A percentile compares a stretch with the other conserved stretches of the same genome.
phyloP scores from a whole-genome alignment of 37 sponge, comb jelly and placozoan genomes.

The Ephydatia muelleri region DNA sequence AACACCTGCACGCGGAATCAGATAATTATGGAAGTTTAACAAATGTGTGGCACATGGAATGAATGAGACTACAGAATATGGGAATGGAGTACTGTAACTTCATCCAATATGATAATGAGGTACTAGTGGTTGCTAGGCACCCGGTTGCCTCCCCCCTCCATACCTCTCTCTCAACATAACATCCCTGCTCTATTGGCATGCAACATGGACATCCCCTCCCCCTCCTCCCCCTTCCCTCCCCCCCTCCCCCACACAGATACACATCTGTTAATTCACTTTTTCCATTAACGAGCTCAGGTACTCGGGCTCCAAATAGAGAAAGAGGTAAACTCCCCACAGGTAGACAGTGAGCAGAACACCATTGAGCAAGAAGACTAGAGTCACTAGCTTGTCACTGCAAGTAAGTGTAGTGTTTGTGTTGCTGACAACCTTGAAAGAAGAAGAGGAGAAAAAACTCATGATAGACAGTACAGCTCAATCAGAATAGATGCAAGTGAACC shows the following conservation, averaged over 20 bases:
- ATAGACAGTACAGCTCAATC: neutral
- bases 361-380: slow-evolving; percentile 22
- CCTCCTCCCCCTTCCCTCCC: neutral
- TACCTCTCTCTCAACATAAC: no score
- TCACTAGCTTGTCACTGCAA: neutral
- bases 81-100: neutral
- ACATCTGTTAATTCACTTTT: neutral
- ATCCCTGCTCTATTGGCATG: no score
- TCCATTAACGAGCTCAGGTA: slow-evolving; percentile 54
- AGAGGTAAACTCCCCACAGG: slow-evolving; percentile 70
- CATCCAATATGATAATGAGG: neutral
- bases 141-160: no score
- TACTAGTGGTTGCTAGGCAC: no score
- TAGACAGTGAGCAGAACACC: slow-evolving; percentile 65
- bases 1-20: neutral
- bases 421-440: neutral
- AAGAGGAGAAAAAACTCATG: neutral
- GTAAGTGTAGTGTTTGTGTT: neutral
- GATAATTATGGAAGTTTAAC: no score
- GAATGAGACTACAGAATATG: neutral
- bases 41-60: no score
- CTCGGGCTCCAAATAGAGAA: slow-evolving; percentile 52
- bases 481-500: no score
- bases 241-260: neutral
- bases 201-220: neutral